Evolutionary conservation across 1,140 invertebrate species (phyloP), one percentile per base, ranked within the genome.

Genomic region (Scaptodrosophila lebanonensis): DNA sequence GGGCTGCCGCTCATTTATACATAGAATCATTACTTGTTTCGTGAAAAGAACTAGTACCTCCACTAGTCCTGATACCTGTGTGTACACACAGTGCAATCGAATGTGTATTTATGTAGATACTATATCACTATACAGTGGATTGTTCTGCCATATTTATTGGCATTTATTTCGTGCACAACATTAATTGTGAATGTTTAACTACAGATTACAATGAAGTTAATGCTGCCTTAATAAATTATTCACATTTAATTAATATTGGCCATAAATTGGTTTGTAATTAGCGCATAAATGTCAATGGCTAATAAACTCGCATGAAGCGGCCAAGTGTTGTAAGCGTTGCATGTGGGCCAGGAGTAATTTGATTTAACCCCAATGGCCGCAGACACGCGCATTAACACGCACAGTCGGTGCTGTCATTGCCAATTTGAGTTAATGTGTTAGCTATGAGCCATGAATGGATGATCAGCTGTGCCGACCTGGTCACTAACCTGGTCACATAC

Each of bases 221-320:
- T n/a, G n/a, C n/a, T n/a, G n/a, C n/a, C n/a, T n/a, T n/a, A n/a
- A n/a, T n/a, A n/a, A n/a, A n/a, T n/a, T n/a, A n/a, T n/a, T n/a
- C n/a, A n/a, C n/a, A n/a, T 67, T 72, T 57, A 72, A 77, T 77
- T 77, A 66, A 77, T 77, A 49, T 35, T 64, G 59, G 48, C 56
- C 73, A 79, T 77, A 54, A 77, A 72, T 73, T 64, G 66, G 25
- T 53, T 35, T 57, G 66, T 68, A 54, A 25, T 25, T 25, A 4
- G 22, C 22, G 3, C 22, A 25, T 25, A 60, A 72, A 40, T 63
- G 52, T 44, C 40, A 33, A 25, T 25, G 22, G 3, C 8, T 25
- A 25, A 25, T 8, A 25, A 25, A 25, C 3, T 25, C 3, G 3
- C 22, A 25, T 25, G 3, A 8, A 25, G 8, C 8, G n/a, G 22